Percentiles rank a stretch among this genome's conserved stretches.
Evolutionary conservation across 2,797 vertebrate genomes (phyloP).

Genomic region (Discoglossus pictus): DNA sequence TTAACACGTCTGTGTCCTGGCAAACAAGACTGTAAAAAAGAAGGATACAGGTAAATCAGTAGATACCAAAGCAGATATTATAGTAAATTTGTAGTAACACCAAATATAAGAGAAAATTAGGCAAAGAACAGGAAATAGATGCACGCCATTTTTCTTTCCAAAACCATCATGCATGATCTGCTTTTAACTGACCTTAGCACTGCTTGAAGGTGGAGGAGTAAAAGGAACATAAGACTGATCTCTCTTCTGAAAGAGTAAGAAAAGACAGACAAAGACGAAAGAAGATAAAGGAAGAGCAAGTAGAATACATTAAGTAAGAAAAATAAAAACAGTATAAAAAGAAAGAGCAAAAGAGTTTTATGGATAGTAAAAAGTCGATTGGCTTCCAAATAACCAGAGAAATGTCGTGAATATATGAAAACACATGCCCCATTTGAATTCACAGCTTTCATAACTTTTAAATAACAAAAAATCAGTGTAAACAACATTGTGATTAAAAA

Average conservation of each 20-base stretch:
- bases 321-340: conserved; percentile 55
- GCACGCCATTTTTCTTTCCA: conserved; percentile 8
- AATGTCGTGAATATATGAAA: too few species aligned
- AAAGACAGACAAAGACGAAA: conserved; percentile 66
- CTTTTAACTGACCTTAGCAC: conserved; percentile 64
- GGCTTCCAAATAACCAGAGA: too few species aligned
- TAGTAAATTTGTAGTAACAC: not conserved
- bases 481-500: too few species aligned
- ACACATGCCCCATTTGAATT: too few species aligned
- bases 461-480: too few species aligned
- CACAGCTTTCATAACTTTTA: too few species aligned
- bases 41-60: not conserved
- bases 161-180: conserved; percentile 17
- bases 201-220: conserved; percentile 61
- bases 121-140: not conserved
- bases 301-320: conserved; percentile 43
- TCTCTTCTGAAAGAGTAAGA: conserved; percentile 68
- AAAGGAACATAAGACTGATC: conserved; percentile 61
- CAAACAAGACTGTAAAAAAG: conserved; percentile 76
- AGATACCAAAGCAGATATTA: not conserved
- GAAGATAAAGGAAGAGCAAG: conserved; percentile 58
- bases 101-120: too few species aligned
- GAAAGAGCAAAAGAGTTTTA: conserved; percentile 44
- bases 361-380: too few species aligned
- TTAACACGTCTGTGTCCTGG: conserved; percentile 82